Evolutionary conservation across 2,113 vertebrate species (phyloP).

Genomic region (Candoia aspera): DNA sequence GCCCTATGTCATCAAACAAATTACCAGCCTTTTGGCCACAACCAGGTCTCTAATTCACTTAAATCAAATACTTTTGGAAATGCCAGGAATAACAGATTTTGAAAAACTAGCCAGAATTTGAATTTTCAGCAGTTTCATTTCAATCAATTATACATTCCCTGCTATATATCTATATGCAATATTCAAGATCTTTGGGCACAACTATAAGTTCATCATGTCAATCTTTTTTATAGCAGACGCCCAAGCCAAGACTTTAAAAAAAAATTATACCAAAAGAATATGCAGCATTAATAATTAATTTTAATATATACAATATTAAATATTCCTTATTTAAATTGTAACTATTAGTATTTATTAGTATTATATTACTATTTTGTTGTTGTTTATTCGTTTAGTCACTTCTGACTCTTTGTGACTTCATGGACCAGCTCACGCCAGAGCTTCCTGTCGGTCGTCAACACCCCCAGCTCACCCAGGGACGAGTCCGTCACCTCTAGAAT

Average conservation of each 20-base stretch:
- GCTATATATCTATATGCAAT: background rate
- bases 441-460: no score
- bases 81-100: fast-evolving
- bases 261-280: fast-evolving
- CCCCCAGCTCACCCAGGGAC: no score
- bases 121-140: background rate
- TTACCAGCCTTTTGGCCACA: background rate
- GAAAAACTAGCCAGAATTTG: background rate
- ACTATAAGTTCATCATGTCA: background rate
- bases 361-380: background rate
- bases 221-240: background rate
- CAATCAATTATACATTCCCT: fast-evolving
- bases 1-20: background rate
- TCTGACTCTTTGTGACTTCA: no score
- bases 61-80: background rate
- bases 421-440: no score
- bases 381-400: no score
- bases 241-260: background rate
- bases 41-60: background rate
- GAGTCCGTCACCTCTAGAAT: no score
- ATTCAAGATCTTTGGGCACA: background rate
- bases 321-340: slow-evolving; percentile 2
- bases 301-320: background rate
- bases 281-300: background rate
- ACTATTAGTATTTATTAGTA: background rate